Evolutionary conservation across 2,888 invertebrate genomes (phyloP), one percentile per base, ranked within the genome.

Genomic region (Criorhina ranunculi): DNA sequence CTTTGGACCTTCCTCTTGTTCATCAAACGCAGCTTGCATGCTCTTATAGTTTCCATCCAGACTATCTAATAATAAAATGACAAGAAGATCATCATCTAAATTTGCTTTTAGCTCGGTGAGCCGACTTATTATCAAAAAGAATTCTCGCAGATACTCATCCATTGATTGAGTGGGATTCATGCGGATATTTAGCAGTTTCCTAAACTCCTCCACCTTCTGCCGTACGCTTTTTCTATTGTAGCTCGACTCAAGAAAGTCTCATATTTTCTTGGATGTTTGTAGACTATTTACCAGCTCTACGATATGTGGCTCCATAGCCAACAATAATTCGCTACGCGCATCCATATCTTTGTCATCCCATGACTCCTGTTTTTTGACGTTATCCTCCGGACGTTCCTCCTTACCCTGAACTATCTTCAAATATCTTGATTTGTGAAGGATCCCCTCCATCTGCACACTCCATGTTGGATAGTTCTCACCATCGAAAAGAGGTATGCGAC

Each of bases 261-360:
- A 77, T 29, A 79, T 31, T 51, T 73, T 49, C 15, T 49, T 72
- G 0, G 70, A 53, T 0, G 70, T 59, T 51, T 59, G 12, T 5
- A 59, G 24, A 9, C 66, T 42, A 42, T 64, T 59, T 2, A 51
- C 72, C 19, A 79, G n/a, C 3, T 64, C 33, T 11, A 72, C 72
- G 2, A 60, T 35, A 5, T 40, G 8, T 6, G 79, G 49, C 19
- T 79, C 72, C 67, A 77, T 77, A 2, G 69, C 31, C 1, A 77
- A 5, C 4, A 77, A 15, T 3, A 77, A 5, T 17, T 79, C 73
- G 5, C 49, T 33, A 11, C 64, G 55, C 12, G 73, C 59, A 57
- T 80, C 67, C 46, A 62, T 11, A 12, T 73, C 53, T 24, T 80
- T 73, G 11, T 80, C 73, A 12, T 67, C 73, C 72, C 72, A 72